phyloP scores from a whole-genome alignment of 2,113 vertebrate species.

The Orthochromis indermauri region DNA sequence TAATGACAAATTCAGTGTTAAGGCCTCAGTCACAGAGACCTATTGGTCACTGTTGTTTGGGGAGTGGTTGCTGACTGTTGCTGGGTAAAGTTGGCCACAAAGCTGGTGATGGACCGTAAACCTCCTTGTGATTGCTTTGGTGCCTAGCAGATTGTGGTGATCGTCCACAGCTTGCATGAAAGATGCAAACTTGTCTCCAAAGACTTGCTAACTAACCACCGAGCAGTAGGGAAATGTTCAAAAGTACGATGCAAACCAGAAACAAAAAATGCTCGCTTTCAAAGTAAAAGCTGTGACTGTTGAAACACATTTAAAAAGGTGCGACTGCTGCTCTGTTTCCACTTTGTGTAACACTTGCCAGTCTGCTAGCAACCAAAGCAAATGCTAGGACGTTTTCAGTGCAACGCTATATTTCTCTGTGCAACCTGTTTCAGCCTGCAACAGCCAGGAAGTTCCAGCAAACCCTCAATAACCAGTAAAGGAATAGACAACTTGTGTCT shows the following conservation, averaged over 20 bases:
- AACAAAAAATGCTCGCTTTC: not conserved
- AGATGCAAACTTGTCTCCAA: not conserved
- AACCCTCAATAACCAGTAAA: not conserved
- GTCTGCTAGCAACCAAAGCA: not conserved
- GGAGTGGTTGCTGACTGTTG: not conserved
- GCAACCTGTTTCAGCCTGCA: not conserved
- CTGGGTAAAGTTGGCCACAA: not conserved
- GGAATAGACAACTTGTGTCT: not conserved
- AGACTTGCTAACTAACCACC: not conserved
- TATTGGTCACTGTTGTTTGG: not conserved
- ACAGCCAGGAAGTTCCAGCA: not conserved
- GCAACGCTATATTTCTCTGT: not conserved
- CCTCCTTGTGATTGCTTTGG: not conserved
- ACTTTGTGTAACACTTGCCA: not conserved
- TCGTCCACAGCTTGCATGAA: not conserved
- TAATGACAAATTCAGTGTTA: not conserved
- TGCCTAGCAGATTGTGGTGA: not conserved
- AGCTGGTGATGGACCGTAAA: not conserved
- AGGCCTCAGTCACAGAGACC: not conserved
- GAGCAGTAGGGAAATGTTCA: not conserved
- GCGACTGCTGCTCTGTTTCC: not conserved
- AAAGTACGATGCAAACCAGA: not conserved
- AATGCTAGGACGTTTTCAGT: fast-evolving
- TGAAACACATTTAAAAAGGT: not conserved
- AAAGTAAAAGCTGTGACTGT: not conserved